phyloP scores from a whole-genome alignment of 2,113 vertebrate genomes.

The Pongo pygmaeus region DNA sequence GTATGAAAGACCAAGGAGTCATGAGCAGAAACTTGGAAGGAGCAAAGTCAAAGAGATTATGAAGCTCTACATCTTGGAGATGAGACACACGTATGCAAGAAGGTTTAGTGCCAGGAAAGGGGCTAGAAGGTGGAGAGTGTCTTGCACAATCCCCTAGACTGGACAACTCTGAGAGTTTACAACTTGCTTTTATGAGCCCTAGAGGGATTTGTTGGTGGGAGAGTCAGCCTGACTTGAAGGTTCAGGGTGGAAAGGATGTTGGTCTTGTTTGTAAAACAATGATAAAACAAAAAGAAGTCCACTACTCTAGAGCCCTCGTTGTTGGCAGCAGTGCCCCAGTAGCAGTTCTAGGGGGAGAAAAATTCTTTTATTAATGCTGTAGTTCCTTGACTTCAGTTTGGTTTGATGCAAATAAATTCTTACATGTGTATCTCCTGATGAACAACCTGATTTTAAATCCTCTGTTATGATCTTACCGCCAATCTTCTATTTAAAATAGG shows the following conservation, averaged over 20 bases:
- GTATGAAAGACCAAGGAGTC: background rate
- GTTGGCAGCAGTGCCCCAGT: background rate
- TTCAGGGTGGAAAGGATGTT: constrained; percentile 16
- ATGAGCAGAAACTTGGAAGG: background rate
- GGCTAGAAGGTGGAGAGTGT: background rate
- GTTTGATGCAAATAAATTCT: background rate
- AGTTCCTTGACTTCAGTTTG: background rate
- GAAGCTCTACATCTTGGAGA: background rate
- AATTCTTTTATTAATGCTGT: background rate
- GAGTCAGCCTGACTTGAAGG: background rate
- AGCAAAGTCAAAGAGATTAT: background rate
- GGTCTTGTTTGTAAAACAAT: constrained; percentile 46
- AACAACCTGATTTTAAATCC: background rate
- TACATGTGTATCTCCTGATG: background rate
- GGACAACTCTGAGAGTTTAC: background rate
- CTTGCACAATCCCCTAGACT: too few relatives aligned
- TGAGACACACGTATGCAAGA: background rate
- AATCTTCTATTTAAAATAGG: background rate
- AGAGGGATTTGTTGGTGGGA: background rate
- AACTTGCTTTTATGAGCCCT: background rate
- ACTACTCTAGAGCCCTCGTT: background rate
- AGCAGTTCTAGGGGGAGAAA: background rate
- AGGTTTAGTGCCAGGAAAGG: background rate
- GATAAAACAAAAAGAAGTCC: background rate
- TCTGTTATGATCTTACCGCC: background rate